Evolutionary conservation across 2,113 vertebrate genomes (phyloP).

Genomic region (Pogonocichla stellata): DNA sequence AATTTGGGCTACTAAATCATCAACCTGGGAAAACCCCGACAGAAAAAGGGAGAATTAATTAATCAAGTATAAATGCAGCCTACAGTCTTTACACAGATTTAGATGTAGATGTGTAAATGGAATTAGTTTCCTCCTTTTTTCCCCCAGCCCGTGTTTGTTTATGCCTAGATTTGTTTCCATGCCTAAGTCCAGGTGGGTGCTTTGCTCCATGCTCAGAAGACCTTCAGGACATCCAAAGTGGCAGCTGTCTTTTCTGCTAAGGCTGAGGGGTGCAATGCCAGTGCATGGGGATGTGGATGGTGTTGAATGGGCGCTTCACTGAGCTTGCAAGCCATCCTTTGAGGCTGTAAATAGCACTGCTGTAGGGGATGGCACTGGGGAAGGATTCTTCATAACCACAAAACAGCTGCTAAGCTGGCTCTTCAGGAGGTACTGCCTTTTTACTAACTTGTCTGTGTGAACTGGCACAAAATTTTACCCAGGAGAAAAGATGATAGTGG

Average conservation of each 20-base stretch:
- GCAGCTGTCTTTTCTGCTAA: neutral
- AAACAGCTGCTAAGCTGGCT: neutral
- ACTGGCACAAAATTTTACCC: neutral
- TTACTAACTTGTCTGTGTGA: neutral
- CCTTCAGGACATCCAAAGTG: neutral
- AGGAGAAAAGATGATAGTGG: neutral
- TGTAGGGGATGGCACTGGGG: neutral
- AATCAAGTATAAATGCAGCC: neutral
- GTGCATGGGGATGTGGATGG: too few relatives aligned
- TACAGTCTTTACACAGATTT: neutral
- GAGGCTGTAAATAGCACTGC: neutral
- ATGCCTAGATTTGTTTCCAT: neutral
- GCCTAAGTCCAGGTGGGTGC: neutral
- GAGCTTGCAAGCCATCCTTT: neutral
- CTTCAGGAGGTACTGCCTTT: neutral
- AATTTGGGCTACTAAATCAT: neutral
- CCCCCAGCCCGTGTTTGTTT: neutral
- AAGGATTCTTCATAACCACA: neutral
- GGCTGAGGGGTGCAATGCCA: neutral
- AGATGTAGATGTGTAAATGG: neutral
- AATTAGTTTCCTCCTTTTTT: neutral
- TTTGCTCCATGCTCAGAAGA: neutral
- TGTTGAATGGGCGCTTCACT: fast-evolving
- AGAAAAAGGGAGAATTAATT: neutral
- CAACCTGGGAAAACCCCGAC: neutral